phyloP scores from a whole-genome alignment of 2,888 invertebrate species.

The Troilus luridus region DNA sequence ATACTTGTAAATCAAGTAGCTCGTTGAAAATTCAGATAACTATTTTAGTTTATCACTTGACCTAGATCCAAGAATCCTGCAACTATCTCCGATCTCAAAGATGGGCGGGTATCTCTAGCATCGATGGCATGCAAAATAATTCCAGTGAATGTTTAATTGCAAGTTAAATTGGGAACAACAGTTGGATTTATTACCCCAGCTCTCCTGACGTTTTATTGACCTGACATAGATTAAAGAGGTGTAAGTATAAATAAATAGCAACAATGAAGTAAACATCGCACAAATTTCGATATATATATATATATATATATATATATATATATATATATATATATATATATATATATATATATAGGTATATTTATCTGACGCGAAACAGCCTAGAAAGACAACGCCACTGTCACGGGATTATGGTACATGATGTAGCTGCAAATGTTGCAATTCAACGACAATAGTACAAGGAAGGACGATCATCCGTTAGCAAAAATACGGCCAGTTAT shows the following conservation, averaged over 20 bases:
- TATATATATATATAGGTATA: too few relatives aligned
- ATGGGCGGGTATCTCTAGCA: neutral
- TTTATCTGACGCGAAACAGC: too few relatives aligned
- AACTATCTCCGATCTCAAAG: neutral
- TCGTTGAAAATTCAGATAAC: neutral
- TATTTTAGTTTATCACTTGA: slow-evolving; percentile 18
- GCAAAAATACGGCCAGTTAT: too few relatives aligned
- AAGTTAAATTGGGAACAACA: neutral
- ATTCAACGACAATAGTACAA: too few relatives aligned
- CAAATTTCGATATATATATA: too few relatives aligned
- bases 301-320: too few relatives aligned
- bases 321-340: too few relatives aligned
- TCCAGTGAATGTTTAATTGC: slow-evolving; percentile 11
- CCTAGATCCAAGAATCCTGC: slow-evolving; percentile 2
- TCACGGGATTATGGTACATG: too few relatives aligned
- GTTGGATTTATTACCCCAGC: neutral
- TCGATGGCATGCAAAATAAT: slow-evolving; percentile 25
- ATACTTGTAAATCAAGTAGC: neutral
- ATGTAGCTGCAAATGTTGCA: too few relatives aligned
- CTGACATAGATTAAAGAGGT: neutral
- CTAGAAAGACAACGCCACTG: too few relatives aligned
- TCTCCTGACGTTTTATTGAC: neutral
- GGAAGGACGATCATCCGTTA: too few relatives aligned
- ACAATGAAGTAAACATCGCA: too few relatives aligned
- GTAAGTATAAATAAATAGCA: neutral